Base-by-base conservation (phyloP, 2,797 vertebrate species). In the Hephaestus fuliginosus region DNA sequence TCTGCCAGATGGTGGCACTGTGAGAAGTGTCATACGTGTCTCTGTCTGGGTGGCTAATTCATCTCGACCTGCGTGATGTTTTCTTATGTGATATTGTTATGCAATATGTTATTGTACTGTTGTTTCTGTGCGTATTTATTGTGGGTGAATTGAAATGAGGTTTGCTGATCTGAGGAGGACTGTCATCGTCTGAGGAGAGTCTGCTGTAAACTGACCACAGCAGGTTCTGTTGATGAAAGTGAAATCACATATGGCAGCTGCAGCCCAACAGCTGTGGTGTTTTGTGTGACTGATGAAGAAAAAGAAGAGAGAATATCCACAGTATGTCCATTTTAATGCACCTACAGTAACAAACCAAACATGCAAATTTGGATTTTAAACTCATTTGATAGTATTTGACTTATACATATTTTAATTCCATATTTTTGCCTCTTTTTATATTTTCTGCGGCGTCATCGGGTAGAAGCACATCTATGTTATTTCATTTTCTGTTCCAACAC, bases 1-100 rank as follows among this genome's bases (percentile, higher is more conserved):
- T 36, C 8, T 63, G 44, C 57, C 69, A 77, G 81, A 74, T 70
- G 65, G 76, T 70, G 30, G 39, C 48, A 78, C 61, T 44, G 8
- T 33, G 71, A 67, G n/a, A 58, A 58, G 22, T 25, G 55, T 17
- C 14, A 18, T 44, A 64, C 30, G 5, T 15, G 15, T 46, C 36
- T 65, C 11, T 64, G 14, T 58, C 6, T 41, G 57, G n/a, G 13
- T 36, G 28, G n/a, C 30, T 81, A 56, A 72, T 61, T 28, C 2
- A 41, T 68, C 20, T 5, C 25, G 43, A 76, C 68, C 63, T 44
- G 41, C 15, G 11, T 69, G 39, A n/a, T 58, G 68, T 68, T 60
- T 67, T 76, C 75, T 61, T 25, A 58, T 53, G n/a, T 6, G 63
- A 62, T 51, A 33, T 70, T 33, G 30, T 33, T 3, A 3, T 33